Conservation (phyloP, 2,888 invertebrate species). For the Drosophila pseudotakahashii region DNA sequence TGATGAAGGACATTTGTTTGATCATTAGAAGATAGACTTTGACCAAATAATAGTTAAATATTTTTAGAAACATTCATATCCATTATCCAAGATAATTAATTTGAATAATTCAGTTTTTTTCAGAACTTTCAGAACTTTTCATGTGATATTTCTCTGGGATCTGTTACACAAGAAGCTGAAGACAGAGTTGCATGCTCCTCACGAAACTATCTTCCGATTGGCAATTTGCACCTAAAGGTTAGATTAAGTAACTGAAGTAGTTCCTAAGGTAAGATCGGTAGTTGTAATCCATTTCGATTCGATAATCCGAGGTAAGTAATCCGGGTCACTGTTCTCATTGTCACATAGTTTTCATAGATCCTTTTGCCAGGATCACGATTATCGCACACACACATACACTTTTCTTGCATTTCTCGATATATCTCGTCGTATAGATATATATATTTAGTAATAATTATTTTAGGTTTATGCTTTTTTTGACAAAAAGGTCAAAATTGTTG, state of each 20-base stretch:
- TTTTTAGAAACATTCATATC: not conserved
- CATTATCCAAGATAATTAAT: not conserved
- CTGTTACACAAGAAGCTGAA: conserved; percentile 34
- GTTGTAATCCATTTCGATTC: conserved; percentile 69
- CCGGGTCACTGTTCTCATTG: conserved; percentile 58
- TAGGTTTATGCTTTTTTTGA: conserved; percentile 43
- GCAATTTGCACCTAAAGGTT: conserved; percentile 23
- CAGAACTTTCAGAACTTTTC: conserved; percentile 5
- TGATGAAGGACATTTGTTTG: not conserved
- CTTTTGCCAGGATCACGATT: conserved; percentile 57
- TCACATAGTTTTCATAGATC: conserved; percentile 46
- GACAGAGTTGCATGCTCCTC: conserved; percentile 12
- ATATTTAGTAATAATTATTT: conserved; percentile 41
- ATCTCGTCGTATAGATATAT: not conserved
- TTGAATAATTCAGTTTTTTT: conserved; percentile 4
- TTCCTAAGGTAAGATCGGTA: conserved; percentile 20
- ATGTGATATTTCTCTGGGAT: not conserved
- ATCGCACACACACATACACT: conserved; percentile 47
- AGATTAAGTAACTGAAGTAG: conserved; percentile 39
- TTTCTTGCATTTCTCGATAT: conserved; percentile 41
- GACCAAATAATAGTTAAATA: not conserved
- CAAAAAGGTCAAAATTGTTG: conserved; percentile 71
- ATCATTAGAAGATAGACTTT: not conserved
- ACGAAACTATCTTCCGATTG: not conserved
- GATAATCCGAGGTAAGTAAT: conserved; percentile 64